Conservation (phyloP, 1,140 invertebrate species). For the Papilio polytes region DNA sequence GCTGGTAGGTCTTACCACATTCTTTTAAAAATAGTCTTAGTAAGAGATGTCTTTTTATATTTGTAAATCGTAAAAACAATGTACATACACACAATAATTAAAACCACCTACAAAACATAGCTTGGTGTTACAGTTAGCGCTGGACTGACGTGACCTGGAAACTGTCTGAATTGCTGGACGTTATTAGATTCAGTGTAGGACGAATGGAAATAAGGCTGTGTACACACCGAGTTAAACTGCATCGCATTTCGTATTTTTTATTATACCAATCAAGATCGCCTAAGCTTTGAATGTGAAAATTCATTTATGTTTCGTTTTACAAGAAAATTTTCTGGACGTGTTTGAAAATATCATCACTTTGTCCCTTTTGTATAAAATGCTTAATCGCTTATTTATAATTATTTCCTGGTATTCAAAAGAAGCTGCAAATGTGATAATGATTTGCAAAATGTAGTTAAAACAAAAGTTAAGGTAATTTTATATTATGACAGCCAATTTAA, state of each 20-base stretch:
- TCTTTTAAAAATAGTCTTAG: too few species aligned
- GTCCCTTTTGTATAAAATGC: neutral
- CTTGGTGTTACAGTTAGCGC: neutral
- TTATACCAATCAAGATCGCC: neutral
- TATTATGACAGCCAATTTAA: too few species aligned
- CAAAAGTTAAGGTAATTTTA: neutral
- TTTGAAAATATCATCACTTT: neutral
- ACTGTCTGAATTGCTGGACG: slow-evolving; percentile 14
- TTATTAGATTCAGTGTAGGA: slow-evolving; percentile 18
- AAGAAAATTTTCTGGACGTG: neutral
- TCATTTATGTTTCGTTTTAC: neutral
- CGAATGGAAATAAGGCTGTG: slow-evolving; percentile 8
- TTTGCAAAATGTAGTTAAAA: neutral
- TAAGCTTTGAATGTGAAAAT: neutral
- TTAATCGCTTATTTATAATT: too few species aligned
- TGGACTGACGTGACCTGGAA: slow-evolving; percentile 14
- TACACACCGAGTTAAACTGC: neutral
- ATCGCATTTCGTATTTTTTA: neutral
- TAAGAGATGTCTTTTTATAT: neutral
- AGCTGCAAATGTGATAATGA: too few species aligned
- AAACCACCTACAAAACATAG: neutral
- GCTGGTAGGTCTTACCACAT: too few species aligned
- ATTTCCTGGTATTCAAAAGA: too few species aligned
- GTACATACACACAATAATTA: slow-evolving; percentile 11
- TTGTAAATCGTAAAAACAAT: neutral